Evolutionary conservation across 2,113 vertebrate genomes (phyloP).

Genomic region (Lipotes vexillifer): DNA sequence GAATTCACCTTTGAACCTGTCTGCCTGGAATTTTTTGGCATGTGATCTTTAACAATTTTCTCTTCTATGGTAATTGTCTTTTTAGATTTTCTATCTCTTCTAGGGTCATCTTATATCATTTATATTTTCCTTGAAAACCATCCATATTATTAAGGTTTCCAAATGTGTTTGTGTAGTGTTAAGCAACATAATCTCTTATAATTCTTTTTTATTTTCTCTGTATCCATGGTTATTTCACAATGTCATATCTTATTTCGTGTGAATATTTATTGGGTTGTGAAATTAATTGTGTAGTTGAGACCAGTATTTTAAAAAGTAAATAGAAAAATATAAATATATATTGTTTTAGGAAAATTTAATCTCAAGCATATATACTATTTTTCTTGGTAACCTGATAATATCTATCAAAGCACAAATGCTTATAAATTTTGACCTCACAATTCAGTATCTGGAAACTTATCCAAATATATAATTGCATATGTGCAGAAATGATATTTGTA

Average conservation of each 20-base stretch:
- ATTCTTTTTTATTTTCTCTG: conserved; percentile 28
- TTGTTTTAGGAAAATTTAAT: conserved; percentile 31
- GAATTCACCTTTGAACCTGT: not conserved
- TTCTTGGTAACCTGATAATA: conserved; percentile 29
- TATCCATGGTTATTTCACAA: not conserved
- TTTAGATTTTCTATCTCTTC: conserved; percentile 3
- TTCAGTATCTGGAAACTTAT: conserved; percentile 9
- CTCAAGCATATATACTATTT: not conserved
- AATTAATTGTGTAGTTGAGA: conserved; percentile 28
- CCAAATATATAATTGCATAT: not conserved
- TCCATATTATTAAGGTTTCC: not conserved
- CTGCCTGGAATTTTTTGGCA: not conserved
- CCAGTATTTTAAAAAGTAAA: not conserved
- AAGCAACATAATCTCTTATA: not conserved
- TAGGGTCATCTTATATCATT: not conserved
- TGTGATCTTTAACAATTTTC: not conserved
- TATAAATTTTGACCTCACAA: conserved; percentile 12
- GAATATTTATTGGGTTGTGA: conserved; percentile 25
- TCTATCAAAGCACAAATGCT: conserved; percentile 24
- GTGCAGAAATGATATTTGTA: not conserved
- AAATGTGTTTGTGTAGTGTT: not conserved
- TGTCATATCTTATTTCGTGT: conserved; percentile 1
- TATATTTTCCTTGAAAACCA: not conserved
- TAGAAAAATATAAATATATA: not conserved
- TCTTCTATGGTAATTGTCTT: not conserved